Evolutionary conservation across 2,113 vertebrate species (phyloP).

Genomic region (Chaetops frenatus): DNA sequence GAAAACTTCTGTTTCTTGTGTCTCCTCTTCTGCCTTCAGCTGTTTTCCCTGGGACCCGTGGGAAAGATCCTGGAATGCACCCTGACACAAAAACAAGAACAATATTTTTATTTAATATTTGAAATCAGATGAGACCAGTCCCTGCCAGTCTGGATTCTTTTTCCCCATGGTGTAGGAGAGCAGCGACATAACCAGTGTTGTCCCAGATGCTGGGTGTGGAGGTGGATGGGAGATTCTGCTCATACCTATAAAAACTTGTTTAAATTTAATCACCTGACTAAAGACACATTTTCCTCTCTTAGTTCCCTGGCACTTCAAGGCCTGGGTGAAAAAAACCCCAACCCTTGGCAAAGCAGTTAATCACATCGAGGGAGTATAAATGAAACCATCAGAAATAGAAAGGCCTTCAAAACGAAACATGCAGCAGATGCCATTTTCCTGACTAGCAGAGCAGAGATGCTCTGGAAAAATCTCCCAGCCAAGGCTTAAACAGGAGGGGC

Average conservation of each 20-base stretch:
- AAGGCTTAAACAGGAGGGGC: neutral
- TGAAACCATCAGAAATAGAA: conserved; percentile 35
- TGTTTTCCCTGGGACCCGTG: rapidly evolving
- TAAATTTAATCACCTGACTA: neutral
- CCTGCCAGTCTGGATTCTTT: neutral
- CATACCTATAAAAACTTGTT: neutral
- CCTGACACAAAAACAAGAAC: neutral
- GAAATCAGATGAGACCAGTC: neutral
- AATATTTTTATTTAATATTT: neutral
- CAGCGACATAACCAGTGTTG: neutral
- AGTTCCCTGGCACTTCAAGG: neutral
- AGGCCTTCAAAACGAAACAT: neutral
- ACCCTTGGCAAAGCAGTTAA: neutral
- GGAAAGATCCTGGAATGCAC: neutral
- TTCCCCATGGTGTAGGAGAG: neutral
- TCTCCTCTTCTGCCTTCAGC: neutral
- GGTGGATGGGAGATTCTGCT: neutral
- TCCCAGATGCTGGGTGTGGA: neutral
- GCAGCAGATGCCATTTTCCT: neutral
- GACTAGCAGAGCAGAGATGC: neutral
- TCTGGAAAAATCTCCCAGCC: neutral
- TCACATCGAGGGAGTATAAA: neutral
- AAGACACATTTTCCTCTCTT: neutral
- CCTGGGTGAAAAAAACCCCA: neutral
- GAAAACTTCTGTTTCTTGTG: rapidly evolving